Conservation (phyloP, 2,888 invertebrate genomes). For the Pilophorus perplexus region DNA sequence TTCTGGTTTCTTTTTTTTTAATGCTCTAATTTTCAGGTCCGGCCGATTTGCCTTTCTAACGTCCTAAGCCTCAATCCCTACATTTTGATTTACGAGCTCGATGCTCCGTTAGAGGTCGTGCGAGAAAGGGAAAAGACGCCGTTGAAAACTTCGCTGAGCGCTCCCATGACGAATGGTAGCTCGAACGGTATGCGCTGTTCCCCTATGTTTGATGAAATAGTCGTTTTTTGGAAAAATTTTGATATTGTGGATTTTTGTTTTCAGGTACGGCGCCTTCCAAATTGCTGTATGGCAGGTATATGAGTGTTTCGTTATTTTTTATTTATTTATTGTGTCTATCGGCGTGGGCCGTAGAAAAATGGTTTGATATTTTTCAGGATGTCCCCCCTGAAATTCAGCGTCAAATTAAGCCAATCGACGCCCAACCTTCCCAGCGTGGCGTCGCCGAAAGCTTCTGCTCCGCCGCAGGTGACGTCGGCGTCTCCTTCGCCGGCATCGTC, state of each 20-base stretch:
- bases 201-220: too few relatives aligned
- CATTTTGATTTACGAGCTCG: conserved; percentile 86
- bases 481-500: conserved; percentile 12
- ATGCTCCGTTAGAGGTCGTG: conserved; percentile 50
- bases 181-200: too few relatives aligned
- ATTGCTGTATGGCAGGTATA: conserved; percentile 16
- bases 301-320: not conserved
- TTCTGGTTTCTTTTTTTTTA: too few relatives aligned
- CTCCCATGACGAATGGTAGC: conserved; percentile 5
- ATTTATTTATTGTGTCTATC: not conserved
- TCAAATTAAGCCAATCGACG: conserved; percentile 23
- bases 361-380: conserved; percentile 6
- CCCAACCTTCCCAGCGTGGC: conserved; percentile 10
- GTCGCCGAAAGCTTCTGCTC: not conserved
- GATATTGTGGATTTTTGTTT: too few relatives aligned
- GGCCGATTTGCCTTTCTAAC: conserved; percentile 70
- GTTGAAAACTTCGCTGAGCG: not conserved
- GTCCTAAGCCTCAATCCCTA: conserved; percentile 86
- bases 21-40: conserved; percentile 56
- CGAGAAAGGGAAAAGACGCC: conserved; percentile 12
- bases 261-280: not conserved
- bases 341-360: not conserved
- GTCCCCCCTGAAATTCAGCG: conserved; percentile 15
- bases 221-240: too few relatives aligned
- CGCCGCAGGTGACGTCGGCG: not conserved